Evolutionary conservation across 2,888 invertebrate species (phyloP).

Genomic region (Luperina testacea): DNA sequence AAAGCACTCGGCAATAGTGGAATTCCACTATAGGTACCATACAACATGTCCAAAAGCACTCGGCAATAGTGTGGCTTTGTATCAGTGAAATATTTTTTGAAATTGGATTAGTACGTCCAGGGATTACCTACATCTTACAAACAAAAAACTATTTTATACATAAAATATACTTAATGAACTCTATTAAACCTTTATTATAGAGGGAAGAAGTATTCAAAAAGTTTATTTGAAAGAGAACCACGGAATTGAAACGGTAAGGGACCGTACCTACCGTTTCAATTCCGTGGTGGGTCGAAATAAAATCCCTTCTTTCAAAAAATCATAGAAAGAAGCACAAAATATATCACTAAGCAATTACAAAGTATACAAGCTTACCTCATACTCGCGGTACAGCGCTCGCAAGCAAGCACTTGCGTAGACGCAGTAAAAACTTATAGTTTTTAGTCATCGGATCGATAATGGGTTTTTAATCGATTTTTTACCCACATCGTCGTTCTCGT

Average conservation of each 20-base stretch:
- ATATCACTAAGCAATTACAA: constrained; percentile 41
- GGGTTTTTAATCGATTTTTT: constrained; percentile 75
- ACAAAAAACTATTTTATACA: not conserved
- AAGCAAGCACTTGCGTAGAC: constrained; percentile 59
- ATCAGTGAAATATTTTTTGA: not conserved
- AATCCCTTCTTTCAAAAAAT: not conserved
- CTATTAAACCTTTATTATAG: not conserved
- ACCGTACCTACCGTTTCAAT: too few relatives aligned
- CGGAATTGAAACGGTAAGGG: not conserved
- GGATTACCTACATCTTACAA: not conserved
- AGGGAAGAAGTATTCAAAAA: not conserved
- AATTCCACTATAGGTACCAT: not conserved
- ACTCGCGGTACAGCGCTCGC: constrained; percentile 10
- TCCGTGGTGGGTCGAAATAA: not conserved
- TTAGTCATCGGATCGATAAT: constrained; percentile 70
- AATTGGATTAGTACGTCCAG: not conserved
- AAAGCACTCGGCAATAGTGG: not conserved
- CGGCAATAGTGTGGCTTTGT: not conserved
- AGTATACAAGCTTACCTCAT: constrained; percentile 52
- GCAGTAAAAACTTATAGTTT: constrained; percentile 66
- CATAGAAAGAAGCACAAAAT: not conserved
- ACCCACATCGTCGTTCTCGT: constrained; percentile 46
- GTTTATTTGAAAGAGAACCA: not conserved
- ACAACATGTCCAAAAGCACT: not conserved
- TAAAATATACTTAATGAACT: too few relatives aligned